These are phyloP conservation scores for Trypoxylus dichotomus DNA, from an alignment of 1,140 invertebrate genomes.

Conservation along the genomic window DNA sequence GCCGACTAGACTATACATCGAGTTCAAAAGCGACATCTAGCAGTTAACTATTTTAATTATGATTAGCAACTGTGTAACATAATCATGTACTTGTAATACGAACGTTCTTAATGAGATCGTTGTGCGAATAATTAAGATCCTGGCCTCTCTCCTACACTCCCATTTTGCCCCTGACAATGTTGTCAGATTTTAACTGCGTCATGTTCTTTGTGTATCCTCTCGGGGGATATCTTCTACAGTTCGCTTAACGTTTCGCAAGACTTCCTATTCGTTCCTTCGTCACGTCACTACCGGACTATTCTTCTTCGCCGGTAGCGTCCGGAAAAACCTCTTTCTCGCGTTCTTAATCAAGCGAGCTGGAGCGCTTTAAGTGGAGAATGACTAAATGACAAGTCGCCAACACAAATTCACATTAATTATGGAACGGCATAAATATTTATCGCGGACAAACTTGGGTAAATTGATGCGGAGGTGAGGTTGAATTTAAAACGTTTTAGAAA, in stretches of 20 bases:
- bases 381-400: slow-evolving; percentile 19
- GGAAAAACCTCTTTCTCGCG: neutral
- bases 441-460: neutral
- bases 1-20: neutral
- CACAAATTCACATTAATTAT: slow-evolving; percentile 28
- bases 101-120: slow-evolving; percentile 28
- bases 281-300: neutral
- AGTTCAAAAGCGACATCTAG: slow-evolving; percentile 22
- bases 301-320: neutral
- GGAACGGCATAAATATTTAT: slow-evolving; percentile 23
- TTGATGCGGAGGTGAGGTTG: slow-evolving; percentile 9
- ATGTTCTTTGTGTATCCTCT: slow-evolving; percentile 21
- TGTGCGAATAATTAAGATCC: slow-evolving; percentile 29
- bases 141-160: neutral
- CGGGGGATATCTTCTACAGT: slow-evolving; percentile 18
- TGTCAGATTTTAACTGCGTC: slow-evolving; percentile 28
- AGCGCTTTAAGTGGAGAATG: neutral
- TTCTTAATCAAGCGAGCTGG: slow-evolving; percentile 26
- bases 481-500: slow-evolving; percentile 26
- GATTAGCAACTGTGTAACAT: slow-evolving; percentile 27
- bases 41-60: slow-evolving; percentile 28
- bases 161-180: slow-evolving; percentile 18
- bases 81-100: slow-evolving; percentile 27
- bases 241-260: neutral
- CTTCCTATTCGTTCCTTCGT: neutral